Base-by-base conservation (phyloP, 2,797 vertebrate genomes). In the Ciconia nigra region DNA sequence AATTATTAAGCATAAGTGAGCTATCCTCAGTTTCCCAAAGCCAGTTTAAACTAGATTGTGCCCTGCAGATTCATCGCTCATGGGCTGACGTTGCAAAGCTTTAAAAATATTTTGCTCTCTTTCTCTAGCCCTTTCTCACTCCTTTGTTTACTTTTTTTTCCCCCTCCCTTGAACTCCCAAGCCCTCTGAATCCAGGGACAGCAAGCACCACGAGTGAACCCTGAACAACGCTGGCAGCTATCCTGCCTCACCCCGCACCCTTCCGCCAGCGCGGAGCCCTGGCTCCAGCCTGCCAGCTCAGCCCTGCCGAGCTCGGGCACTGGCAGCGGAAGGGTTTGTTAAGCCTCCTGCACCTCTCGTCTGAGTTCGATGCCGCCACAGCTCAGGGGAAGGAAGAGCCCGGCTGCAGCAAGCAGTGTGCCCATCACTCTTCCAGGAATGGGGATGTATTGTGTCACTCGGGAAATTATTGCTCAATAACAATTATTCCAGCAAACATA, bases 1-100 rank as follows among this genome's bases (percentile, higher is more conserved):
- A 95, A 93, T 93, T 94, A 94, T 74, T 76, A 85, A 86, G 39
- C 76, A 55, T 67, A 65, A 92, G 57, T 42, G 76, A 90, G 66
- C 78, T 78, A 87, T 67, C 90, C 70, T 84, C 44, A n/a, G 74
- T 83, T 88, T 95, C 61, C 83, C 71, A 70, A 79, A 90, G 55
- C 55, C n/a, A 69, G 55, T 66, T 84, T 89, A 55, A 55, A 69
- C 74, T 35, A 22, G 49, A 44, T 28, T 70, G 54, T 74, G 73
- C 70, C 80, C 90, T 90, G 61, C 16, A 69, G 71, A 41, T 66
- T 82, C 73, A 41, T 62, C 0, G 0, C 39, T 9, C 5, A 0
- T 9, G 24, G 57, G 37, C 0, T 66, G 65, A 89, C 2, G 2
- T 13, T 74, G 71, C 76, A 92, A 41, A 67, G 63, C 74, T 93